Conservation (phyloP, 2,113 vertebrate genomes). For the Steatornis caripensis region DNA sequence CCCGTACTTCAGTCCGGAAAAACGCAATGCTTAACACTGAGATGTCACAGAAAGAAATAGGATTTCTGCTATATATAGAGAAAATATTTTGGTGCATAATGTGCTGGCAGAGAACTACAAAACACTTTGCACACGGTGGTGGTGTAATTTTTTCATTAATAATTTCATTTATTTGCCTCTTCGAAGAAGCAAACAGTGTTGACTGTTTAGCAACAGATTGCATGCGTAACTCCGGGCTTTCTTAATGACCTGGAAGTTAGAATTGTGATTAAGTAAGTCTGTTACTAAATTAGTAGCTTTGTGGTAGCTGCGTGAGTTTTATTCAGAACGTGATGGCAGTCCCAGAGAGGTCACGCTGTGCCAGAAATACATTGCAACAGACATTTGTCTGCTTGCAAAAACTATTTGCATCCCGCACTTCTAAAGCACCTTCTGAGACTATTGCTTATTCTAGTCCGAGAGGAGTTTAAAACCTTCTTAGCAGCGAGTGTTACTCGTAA, state of each 20-base stretch:
- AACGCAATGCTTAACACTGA: not conserved
- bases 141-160: not conserved
- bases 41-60: not conserved
- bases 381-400: not conserved
- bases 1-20: not conserved
- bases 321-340: not conserved
- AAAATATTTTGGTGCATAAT: not conserved
- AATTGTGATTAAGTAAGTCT: constrained; percentile 12
- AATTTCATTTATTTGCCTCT: not conserved
- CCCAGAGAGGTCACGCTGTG: not conserved
- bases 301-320: not conserved
- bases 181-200: not conserved
- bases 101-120: not conserved
- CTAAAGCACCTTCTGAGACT: not conserved
- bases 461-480: not conserved
- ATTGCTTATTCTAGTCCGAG: not conserved
- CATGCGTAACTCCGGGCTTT: not conserved
- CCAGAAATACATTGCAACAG: not conserved
- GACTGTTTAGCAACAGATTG: not conserved
- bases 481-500: accelerated
- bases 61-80: not conserved
- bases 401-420: not conserved
- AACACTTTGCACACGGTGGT: not conserved
- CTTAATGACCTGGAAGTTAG: not conserved
- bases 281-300: constrained; percentile 8